Evolutionary conservation across 2,797 vertebrate species (phyloP).

Genomic region (Chromobotia macracanthus): DNA sequence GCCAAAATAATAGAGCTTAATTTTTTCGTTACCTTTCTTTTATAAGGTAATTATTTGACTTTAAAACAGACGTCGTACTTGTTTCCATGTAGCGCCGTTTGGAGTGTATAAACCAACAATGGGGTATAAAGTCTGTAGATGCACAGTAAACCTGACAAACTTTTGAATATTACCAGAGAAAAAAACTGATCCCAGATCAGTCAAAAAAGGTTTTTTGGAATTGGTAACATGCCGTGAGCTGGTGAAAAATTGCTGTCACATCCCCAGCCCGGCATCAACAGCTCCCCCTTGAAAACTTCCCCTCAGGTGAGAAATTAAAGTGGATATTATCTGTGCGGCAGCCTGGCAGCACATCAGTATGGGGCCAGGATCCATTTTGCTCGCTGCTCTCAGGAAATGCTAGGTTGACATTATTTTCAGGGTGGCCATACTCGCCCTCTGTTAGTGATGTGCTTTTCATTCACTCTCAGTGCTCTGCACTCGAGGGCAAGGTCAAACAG

Average conservation of each 20-base stretch:
- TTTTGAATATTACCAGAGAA: background rate
- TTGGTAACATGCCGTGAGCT: conserved; percentile 39
- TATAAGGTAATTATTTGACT: conserved; percentile 49
- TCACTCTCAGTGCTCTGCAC: conserved; percentile 22
- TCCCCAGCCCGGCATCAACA: conserved; percentile 44
- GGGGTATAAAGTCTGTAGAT: conserved; percentile 2
- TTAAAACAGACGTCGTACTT: conserved; percentile 1
- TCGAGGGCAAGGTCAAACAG: conserved; percentile 51
- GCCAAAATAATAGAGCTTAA: conserved; percentile 71
- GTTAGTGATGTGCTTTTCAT: conserved; percentile 59
- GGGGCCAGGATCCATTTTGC: conserved; percentile 52
- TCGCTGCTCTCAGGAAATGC: conserved; percentile 48
- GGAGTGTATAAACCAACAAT: background rate
- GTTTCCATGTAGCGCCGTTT: conserved; percentile 7
- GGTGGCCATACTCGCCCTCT: conserved; percentile 34
- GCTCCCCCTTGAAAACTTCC: conserved; percentile 68
- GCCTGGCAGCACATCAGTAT: conserved; percentile 42
- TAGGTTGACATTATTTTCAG: conserved; percentile 61
- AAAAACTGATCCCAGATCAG: conserved; percentile 45
- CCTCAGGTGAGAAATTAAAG: conserved; percentile 62
- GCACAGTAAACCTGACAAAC: conserved; percentile 2
- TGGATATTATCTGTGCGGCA: conserved; percentile 54
- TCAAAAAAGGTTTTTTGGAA: conserved; percentile 52
- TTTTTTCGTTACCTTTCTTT: conserved; percentile 51
- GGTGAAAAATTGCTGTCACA: conserved; percentile 51